phyloP scores from a whole-genome alignment of 2,113 vertebrate species.

The Ctenomys sociabilis region DNA sequence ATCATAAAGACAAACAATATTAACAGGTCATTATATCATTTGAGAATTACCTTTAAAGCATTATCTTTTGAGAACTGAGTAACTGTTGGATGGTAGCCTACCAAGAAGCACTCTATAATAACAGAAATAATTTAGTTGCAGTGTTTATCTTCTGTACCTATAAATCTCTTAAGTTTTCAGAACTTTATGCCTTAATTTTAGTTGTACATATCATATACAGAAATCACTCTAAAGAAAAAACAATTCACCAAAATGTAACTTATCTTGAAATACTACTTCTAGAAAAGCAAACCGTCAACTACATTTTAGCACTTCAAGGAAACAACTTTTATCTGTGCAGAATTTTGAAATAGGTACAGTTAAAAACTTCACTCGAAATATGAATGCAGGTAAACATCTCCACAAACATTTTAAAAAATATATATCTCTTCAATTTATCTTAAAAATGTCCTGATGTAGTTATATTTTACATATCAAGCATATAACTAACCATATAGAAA shows the following conservation, averaged over 20 bases:
- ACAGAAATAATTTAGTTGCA: not conserved
- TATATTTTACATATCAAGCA: slow-evolving; percentile 64
- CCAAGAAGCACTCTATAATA: not conserved
- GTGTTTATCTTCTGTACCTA: not conserved
- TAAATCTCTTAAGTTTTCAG: not conserved
- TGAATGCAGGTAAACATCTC: slow-evolving; percentile 14
- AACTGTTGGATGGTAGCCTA: not conserved
- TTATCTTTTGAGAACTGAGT: not conserved
- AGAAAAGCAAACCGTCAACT: slow-evolving; percentile 60
- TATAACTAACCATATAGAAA: slow-evolving; percentile 76
- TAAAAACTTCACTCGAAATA: slow-evolving; percentile 40
- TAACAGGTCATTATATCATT: not conserved
- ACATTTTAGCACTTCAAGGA: slow-evolving; percentile 42
- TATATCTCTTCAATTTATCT: not conserved
- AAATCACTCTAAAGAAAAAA: slow-evolving; percentile 14
- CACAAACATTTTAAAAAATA: slow-evolving; percentile 10
- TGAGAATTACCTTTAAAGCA: not conserved
- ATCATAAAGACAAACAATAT: not conserved
- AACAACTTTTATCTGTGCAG: slow-evolving; percentile 22
- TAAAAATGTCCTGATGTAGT: slow-evolving; percentile 35
- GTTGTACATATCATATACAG: not conserved
- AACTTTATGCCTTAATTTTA: slow-evolving; percentile 53
- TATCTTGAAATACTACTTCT: slow-evolving; percentile 34
- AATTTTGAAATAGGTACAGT: slow-evolving; percentile 49
- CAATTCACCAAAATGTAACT: slow-evolving; percentile 37